Base-by-base conservation (phyloP, 2,113 vertebrate species). In the Poecilia latipinna region DNA sequence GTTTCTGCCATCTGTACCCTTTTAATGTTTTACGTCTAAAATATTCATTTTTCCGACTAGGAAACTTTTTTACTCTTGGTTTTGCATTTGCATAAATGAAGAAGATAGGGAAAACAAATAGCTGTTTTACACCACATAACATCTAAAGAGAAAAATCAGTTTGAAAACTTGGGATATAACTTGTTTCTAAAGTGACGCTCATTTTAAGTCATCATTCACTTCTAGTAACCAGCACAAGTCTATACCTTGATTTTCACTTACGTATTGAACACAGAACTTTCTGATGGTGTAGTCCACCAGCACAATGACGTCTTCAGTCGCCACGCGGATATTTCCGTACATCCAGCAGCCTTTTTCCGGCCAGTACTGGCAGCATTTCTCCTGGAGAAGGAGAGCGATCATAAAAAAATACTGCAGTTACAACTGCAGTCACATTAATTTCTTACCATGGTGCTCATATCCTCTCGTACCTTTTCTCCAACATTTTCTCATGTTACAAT, bases 321-420 rank as follows among this genome's bases (percentile, higher is more conserved):
- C 95, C 80, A 99, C 97, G 0, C 97, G 91, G 68, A 99, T 65
- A 1, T 90, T 95, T 0, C 97, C 97, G 0, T 99, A 98, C 0
- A 96, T 97, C 98, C 98, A 98, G 89, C 97, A 99, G 63, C 98
- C 97, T 86, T 98, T 96, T 80, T 99, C 97, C 0, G 97, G 98
- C 97, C 97, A 99, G 68, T 99, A 99, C 88, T 98, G 97, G 4
- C 93, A 85, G 84, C 98, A 99, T 73, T 99, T 99, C 0, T 98
- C 97, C 98, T 99, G 72, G 32, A 8, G 0, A 84, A 48, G 17
- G 44, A 6, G 17, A 44, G 75, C 3, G 70, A 70, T 29, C 37
- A 39, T 28, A 67, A 42, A 17, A 68, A 74, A 68, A 72, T 37
- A 42, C 31, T 32, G 4, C 70, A n/a, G 1, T 54, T 31, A 68